Evolutionary conservation across 2,797 vertebrate genomes (phyloP), one percentile per base, ranked within the genome.

Genomic region (Urocyon cinereoargenteus): DNA sequence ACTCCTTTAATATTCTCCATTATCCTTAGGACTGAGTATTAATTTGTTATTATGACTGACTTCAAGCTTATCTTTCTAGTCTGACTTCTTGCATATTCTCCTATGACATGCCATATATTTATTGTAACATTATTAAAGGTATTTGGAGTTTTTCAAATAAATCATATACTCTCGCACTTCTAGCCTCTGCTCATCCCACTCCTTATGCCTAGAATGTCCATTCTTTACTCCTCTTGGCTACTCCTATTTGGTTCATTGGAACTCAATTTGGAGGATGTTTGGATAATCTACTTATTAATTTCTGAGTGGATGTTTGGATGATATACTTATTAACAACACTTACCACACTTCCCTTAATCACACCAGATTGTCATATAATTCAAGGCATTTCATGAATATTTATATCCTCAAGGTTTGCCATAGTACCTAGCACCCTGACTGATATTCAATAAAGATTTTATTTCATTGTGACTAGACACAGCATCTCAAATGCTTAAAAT

Each of bases 401-500:
- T 55, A 24, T 81, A 70, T 40, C 28, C 31, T 90, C 73, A 87
- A 78, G 31, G 49, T 40, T 19, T 12, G n/a, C 0, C 21, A 73
- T 15, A 78, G n/a, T 45, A 64, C 18, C 40, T 93, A 55, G 24
- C 0, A 79, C n/a, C 8, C 22, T 73, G 83, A 66, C 11, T 22
- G 16, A 89, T 92, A 82, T 12, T 40, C 51, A 70, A 26, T 73
- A 72, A 87, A 57, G 45, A 81, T 57, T 68, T 88, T 81, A 84
- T 66, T 75, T 94, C 14, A 66, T 34, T 68, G 19, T 91, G 87
- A 77, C 79, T 61, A 40, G 24, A 64, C 5, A 87, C 1, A 75
- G 14, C 21, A n/a, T 81, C 75, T 90, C 81, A 86, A 83, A 57
- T 75, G n/a, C 45, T 92, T 92, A 73, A 68, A 94, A 77, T 82